Evolutionary conservation across 2,113 vertebrate genomes (phyloP).

Genomic region (Desmodus rotundus): DNA sequence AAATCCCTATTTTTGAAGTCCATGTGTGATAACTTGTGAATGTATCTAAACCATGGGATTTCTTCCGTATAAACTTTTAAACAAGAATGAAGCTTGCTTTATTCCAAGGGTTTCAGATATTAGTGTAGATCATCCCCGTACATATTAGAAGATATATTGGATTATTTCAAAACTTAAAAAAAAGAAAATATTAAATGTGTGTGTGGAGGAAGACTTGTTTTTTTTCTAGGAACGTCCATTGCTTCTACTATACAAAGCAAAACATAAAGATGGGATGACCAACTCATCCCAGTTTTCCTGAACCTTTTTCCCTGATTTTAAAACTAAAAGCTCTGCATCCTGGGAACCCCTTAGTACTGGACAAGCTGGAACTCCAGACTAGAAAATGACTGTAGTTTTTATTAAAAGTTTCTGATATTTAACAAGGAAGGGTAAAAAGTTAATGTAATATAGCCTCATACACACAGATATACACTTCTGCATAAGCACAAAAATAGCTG

Average conservation of each 20-base stretch:
- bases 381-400: not conserved
- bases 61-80: not conserved
- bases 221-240: not conserved
- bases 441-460: not conserved
- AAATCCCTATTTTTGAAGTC: not conserved
- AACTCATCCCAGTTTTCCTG: not conserved
- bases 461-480: not conserved
- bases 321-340: not conserved
- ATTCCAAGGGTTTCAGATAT: not conserved
- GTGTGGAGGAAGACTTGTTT: not conserved
- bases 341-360: not conserved
- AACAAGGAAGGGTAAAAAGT: not conserved
- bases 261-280: not conserved
- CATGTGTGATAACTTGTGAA: not conserved
- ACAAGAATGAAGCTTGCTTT: not conserved
- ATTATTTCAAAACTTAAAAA: not conserved
- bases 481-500: not conserved
- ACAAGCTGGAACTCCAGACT: not conserved
- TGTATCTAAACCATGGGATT: not conserved
- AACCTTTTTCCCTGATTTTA: not conserved
- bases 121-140: not conserved
- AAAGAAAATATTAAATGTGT: not conserved
- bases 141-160: not conserved
- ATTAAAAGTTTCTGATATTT: not conserved
- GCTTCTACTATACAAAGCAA: not conserved